These are phyloP conservation scores for Rhincodon typus DNA, from an alignment of 2,797 vertebrate species.

Conservation along the genomic window DNA sequence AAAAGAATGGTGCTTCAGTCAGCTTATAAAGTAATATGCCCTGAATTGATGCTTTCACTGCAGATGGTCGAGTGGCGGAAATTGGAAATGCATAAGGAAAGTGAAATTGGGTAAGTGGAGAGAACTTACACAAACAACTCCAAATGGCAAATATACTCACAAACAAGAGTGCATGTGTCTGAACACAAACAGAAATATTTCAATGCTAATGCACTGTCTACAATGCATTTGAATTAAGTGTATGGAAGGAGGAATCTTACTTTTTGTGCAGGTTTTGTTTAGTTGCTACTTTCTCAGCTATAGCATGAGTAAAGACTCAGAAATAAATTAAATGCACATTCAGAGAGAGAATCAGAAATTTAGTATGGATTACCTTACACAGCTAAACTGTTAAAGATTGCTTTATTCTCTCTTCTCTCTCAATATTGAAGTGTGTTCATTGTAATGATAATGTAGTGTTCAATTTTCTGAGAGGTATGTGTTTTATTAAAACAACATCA, in stretches of 20 bases:
- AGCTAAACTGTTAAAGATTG: background rate
- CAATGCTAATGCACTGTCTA: background rate
- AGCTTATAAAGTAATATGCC: too few relatives aligned
- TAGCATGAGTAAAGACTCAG: background rate
- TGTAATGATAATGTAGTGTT: constrained; percentile 16
- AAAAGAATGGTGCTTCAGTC: too few relatives aligned
- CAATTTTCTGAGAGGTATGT: constrained; percentile 18
- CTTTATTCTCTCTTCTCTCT: background rate
- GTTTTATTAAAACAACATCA: background rate
- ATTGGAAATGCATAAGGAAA: too few relatives aligned
- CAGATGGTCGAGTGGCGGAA: too few relatives aligned
- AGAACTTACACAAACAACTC: background rate
- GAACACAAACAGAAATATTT: background rate
- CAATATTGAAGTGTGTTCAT: constrained; percentile 13
- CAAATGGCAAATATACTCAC: background rate
- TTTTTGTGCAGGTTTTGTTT: background rate
- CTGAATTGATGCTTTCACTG: too few relatives aligned
- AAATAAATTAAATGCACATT: background rate
- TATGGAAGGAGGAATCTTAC: background rate
- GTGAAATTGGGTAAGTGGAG: background rate
- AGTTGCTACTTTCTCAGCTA: background rate
- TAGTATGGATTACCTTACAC: background rate
- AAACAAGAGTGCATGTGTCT: too few relatives aligned
- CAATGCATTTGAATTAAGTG: background rate
- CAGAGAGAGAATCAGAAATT: background rate